Evolutionary conservation across 2,888 invertebrate genomes (phyloP).

Genomic region (Anthrax anthrax): DNA sequence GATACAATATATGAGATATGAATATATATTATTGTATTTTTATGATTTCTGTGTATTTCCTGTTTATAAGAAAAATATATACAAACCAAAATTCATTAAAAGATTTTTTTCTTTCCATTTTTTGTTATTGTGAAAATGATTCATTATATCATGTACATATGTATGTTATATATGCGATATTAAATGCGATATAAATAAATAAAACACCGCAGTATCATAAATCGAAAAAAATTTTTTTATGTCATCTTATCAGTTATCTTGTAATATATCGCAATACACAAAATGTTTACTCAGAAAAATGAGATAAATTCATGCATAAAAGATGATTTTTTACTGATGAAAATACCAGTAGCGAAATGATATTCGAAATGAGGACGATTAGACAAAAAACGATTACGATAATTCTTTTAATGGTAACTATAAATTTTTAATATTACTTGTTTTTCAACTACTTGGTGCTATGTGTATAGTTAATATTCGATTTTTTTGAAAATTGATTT

Average conservation of each 20-base stretch:
- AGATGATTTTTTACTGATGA: slow-evolving; percentile 12
- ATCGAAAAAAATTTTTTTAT: slow-evolving; percentile 2
- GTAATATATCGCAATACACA: background rate
- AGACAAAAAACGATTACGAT: slow-evolving; percentile 23
- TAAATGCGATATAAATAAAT: too few species aligned
- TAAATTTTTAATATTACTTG: background rate
- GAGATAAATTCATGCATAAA: slow-evolving; percentile 21
- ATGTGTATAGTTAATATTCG: background rate
- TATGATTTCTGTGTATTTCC: too few species aligned
- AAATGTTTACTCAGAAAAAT: background rate
- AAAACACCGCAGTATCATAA: slow-evolving; percentile 4
- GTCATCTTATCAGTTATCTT: background rate
- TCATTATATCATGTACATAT: too few species aligned
- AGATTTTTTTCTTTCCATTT: too few species aligned
- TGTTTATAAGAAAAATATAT: too few species aligned
- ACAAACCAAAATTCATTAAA: too few species aligned
- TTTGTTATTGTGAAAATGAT: too few species aligned
- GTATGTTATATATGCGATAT: too few species aligned
- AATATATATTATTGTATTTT: too few species aligned
- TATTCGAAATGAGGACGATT: slow-evolving; percentile 30
- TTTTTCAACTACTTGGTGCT: too few species aligned
- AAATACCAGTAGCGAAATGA: slow-evolving; percentile 27
- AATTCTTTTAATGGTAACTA: slow-evolving; percentile 30
- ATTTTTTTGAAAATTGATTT: background rate
- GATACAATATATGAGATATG: too few species aligned